Evolutionary conservation across 2,113 vertebrate genomes (phyloP).

Genomic region (Callaeas wilsoni): DNA sequence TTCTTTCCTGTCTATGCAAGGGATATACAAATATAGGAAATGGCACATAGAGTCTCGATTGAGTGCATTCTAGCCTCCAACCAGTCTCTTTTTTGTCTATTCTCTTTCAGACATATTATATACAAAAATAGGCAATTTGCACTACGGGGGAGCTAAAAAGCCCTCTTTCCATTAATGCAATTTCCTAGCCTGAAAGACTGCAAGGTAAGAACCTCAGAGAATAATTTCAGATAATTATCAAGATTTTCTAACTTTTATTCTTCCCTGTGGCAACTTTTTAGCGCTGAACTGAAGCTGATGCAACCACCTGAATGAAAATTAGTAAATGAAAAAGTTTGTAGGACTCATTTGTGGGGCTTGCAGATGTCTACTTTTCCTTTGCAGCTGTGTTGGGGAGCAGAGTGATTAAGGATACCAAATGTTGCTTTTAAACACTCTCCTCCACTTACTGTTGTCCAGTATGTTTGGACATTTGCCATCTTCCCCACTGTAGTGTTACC

Average conservation of each 20-base stretch:
- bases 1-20: neutral
- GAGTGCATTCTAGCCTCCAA: neutral
- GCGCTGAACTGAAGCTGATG: neutral
- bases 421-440: neutral
- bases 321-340: neutral
- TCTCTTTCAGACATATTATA: neutral
- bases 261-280: neutral
- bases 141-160: neutral
- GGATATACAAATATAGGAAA: neutral
- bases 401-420: neutral
- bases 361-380: neutral
- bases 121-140: neutral
- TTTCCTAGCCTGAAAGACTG: neutral
- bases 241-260: slow-evolving; percentile 15
- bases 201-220: slow-evolving; percentile 4
- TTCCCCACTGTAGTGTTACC: neutral
- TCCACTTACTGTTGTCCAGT: neutral
- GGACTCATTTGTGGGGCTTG: neutral
- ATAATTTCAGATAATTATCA: neutral
- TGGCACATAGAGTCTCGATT: neutral
- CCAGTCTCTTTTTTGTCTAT: neutral
- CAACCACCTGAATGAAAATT: neutral
- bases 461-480: neutral
- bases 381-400: neutral
- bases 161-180: neutral